These are phyloP conservation scores for Glandiceps talaboti DNA, from an alignment of 53 echinoderm and acorn worm genomes.

Conservation along the genomic window DNA sequence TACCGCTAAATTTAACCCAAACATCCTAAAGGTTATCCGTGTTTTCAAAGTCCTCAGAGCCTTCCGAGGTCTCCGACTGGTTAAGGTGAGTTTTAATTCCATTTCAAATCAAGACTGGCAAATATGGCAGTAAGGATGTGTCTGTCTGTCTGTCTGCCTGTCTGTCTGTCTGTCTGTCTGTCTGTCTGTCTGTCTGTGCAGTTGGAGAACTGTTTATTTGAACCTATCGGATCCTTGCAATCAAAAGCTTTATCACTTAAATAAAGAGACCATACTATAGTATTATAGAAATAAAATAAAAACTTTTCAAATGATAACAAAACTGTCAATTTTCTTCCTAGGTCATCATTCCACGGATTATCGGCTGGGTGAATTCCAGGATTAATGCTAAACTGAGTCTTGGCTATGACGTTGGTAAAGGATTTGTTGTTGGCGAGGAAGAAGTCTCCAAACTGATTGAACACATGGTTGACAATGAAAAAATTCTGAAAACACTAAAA, in stretches of 20 bases:
- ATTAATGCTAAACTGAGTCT: conserved; percentile 83
- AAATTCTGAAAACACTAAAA: conserved; percentile 61
- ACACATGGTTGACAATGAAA: conserved; percentile 65
- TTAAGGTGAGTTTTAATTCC: conserved; percentile 87
- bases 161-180: too few species aligned
- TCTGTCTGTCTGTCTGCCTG: too few species aligned
- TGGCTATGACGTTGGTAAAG: conserved; percentile 93
- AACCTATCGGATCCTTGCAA: too few species aligned
- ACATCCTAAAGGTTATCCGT: conserved; percentile 54
- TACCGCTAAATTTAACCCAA: conserved; percentile 36
- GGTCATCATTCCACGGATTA: conserved; percentile 62
- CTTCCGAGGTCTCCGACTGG: conserved; percentile 71
- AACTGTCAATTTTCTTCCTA: not conserved
- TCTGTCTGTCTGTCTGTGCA: too few species aligned
- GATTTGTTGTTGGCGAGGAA: conserved; percentile 78
- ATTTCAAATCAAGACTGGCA: too few species aligned
- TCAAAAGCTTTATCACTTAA: too few species aligned
- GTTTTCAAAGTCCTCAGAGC: conserved; percentile 56
- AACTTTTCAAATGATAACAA: too few species aligned
- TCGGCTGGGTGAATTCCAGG: conserved; percentile 43
- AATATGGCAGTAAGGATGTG: too few species aligned
- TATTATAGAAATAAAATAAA: too few species aligned
- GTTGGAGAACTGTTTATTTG: too few species aligned
- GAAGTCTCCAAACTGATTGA: conserved; percentile 73
- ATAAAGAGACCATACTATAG: too few species aligned